These are phyloP conservation scores for Vollenhovia emeryi DNA, from an alignment of 1,140 invertebrate genomes.

Conservation along the genomic window DNA sequence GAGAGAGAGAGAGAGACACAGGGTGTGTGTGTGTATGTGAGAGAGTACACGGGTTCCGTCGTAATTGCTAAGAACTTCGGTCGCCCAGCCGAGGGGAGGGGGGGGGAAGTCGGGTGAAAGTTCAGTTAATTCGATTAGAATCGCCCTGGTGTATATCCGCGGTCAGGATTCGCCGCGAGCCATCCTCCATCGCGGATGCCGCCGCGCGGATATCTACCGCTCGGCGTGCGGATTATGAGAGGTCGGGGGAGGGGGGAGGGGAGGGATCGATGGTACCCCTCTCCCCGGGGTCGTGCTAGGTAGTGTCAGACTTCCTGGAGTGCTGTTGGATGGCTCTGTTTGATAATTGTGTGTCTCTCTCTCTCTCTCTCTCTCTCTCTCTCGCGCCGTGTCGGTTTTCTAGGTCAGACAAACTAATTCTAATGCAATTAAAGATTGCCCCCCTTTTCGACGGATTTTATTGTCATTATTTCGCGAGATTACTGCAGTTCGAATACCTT, in stretches of 20 bases:
- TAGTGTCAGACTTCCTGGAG: slow-evolving; percentile 62
- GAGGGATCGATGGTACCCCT: slow-evolving; percentile 36
- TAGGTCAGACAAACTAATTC: slow-evolving; percentile 47
- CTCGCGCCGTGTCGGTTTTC: slow-evolving; percentile 10
- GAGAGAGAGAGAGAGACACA: too few relatives aligned
- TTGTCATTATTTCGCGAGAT: not conserved
- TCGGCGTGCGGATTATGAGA: slow-evolving; percentile 65
- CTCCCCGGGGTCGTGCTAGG: slow-evolving; percentile 47
- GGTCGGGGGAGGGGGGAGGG: too few relatives aligned
- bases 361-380: too few relatives aligned
- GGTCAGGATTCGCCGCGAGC: slow-evolving; percentile 74
- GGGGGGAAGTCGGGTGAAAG: slow-evolving; percentile 74
- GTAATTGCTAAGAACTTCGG: slow-evolving; percentile 71
- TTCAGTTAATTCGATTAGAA: slow-evolving; percentile 81
- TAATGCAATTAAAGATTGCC: not conserved
- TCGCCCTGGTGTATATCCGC: slow-evolving; percentile 72
- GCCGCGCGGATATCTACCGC: slow-evolving; percentile 49
- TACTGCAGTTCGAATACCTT: not conserved
- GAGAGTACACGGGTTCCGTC: slow-evolving; percentile 53
- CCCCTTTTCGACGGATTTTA: not conserved
- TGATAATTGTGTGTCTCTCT: slow-evolving; percentile 31
- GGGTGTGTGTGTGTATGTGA: too few relatives aligned
- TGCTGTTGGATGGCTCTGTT: slow-evolving; percentile 43
- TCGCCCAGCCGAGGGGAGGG: slow-evolving; percentile 60
- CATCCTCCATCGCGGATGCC: slow-evolving; percentile 55